Base-by-base conservation (phyloP, 2,888 invertebrate species). In the Drosophila affinis region DNA sequence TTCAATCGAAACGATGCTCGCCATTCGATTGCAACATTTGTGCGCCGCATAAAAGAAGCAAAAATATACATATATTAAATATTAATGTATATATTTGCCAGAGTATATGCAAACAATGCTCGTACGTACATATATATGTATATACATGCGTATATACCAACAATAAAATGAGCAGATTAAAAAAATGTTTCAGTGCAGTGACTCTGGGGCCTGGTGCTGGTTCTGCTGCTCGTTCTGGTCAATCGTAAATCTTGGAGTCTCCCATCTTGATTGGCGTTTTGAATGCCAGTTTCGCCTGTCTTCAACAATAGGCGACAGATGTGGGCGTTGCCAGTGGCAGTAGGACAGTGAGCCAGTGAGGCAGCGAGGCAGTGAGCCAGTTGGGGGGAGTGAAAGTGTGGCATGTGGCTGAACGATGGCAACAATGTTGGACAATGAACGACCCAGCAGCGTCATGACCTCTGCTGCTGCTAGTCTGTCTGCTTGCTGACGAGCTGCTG, bases 241-340 rank as follows among this genome's bases (percentile, higher is more conserved):
- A 80, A 76, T 81, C 78, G 87, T 86, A 80, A 85, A 85, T 85
- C 75, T 77, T 53, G 57, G 55, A 67, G 39, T 39, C 74, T 78
- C 55, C 71, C 72, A 80, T 78, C 80, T 75, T 75, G 76, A 71
- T 80, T 76, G 80, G 73, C 72, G 77, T 62, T 69, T 75, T 80
- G 67, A 73, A 72, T 65, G 79, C 62, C 82, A 69, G 68, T 80
- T 78, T 75, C 21, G 78, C 77, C 78, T 80, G 78, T 80, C 78
- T 77, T 75, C 60, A 72, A 62, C 48, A 63, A 55, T 61, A 80
- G 71, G 77, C 77, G 62, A 73, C 73, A 77, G 59, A 67, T 78
- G 77, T 77, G 77, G 74, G 70, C 67, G 76, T 71, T 58, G 52
- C 18, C 55, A 21, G 21, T 39, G 39, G 39, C 39, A 32, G 32